A percentile compares a stretch with the other conserved stretches of the same genome.
phyloP scores from a whole-genome alignment of 2,797 vertebrate genomes.

The Notolabrus celidotus region DNA sequence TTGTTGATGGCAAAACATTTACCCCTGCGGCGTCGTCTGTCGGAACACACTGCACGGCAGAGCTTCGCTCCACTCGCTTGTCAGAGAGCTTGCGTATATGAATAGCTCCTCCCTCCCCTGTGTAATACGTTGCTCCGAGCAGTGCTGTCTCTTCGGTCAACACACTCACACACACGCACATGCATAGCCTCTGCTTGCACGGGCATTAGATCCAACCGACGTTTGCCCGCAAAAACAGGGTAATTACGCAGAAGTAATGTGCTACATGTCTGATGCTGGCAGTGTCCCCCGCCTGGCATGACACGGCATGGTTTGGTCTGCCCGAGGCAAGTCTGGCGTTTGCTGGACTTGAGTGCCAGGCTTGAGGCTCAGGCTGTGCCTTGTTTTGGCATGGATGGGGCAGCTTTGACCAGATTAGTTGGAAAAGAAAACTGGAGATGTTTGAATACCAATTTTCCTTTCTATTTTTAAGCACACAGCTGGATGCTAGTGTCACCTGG shows the following conservation, averaged over 20 bases:
- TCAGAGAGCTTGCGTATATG: conserved; percentile 19
- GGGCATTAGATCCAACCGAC: conserved; percentile 53
- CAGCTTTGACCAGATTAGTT: not conserved
- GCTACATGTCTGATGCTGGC: conserved; percentile 72
- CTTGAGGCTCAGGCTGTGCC: conserved; percentile 18
- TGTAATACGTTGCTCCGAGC: conserved; percentile 46
- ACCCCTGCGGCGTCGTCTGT: conserved; percentile 39
- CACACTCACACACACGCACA: conserved; percentile 13
- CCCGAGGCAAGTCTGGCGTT: conserved; percentile 47
- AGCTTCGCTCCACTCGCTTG: conserved; percentile 25
- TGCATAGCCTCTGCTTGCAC: conserved; percentile 7
- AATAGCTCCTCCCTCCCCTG: conserved; percentile 46
- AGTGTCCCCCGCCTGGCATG: conserved; percentile 50
- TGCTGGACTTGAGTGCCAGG: conserved; percentile 5
- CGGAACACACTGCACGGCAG: conserved; percentile 12
- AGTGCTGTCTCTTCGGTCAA: conserved; percentile 13
- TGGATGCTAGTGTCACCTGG: too few species aligned
- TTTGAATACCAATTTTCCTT: not conserved
- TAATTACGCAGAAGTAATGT: conserved; percentile 80
- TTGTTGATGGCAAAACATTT: conserved; percentile 55
- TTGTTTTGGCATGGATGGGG: conserved; percentile 12
- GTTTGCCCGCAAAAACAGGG: conserved; percentile 61
- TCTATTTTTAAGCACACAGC: not conserved
- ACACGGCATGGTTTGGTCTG: conserved; percentile 24
- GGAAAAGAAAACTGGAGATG: not conserved